Base-by-base conservation (phyloP, 2,797 vertebrate genomes). In the Gymnodraco acuticeps region DNA sequence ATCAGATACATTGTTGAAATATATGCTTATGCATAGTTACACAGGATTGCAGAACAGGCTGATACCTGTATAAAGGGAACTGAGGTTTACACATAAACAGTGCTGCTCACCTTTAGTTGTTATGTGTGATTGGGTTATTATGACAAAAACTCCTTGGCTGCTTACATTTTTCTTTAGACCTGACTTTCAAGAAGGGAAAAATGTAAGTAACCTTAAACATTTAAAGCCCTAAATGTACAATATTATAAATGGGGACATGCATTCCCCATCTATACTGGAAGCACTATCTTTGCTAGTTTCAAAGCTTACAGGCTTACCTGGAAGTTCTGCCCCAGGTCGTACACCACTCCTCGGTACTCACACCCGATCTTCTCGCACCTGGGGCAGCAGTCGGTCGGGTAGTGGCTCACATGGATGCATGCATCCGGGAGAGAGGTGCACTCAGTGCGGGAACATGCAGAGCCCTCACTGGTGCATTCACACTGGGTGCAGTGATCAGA, bases 401-500 rank as follows among this genome's bases (percentile, higher is more conserved):
- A 96, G 90, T 96, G 95, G 91, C 95, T 96, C 71, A 96, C 95
- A 63, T 98, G 96, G 92, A 96, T 96, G 93, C 96, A 97, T 11
- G 95, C 95, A 3, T 95, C 93, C 8, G 95, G 95, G 47, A 95
- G 89, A 20, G 93, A 89, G 63, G 93, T 93, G 92, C 95, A 96
- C 78, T 95, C 93, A 0, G 95, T 95, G 84, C 92, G 89, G 64
- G 94, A 92, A 46, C 96, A 96, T 0, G 86, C 79, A 0, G 96
- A 86, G 10, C 96, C 96, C 20, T 94, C 94, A 0, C 83, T 10
- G 0, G 95, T 96, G 85, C 96, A 96, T 80, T 96, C 95, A 51
- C 95, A 95, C 72, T 96, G 95, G 52, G 94, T 96, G 85, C 96
- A 96, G 67, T 92, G 95, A 71, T 97, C 96, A 3, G 95, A 94